Base-by-base conservation (phyloP, 2,113 vertebrate genomes). In the Poecile atricapillus region DNA sequence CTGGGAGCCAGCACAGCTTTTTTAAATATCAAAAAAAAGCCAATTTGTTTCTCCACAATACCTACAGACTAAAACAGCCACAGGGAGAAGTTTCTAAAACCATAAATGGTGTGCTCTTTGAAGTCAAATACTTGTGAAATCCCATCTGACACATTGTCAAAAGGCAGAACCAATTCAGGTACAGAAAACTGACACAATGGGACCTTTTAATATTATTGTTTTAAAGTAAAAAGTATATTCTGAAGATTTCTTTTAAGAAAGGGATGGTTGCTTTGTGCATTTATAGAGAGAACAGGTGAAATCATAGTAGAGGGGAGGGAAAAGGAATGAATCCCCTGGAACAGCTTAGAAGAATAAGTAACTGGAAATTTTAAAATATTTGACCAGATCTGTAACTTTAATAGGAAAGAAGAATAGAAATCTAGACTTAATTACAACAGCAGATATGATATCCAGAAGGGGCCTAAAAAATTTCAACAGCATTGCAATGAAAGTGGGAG, bases 101-200 rank as follows among this genome's bases (percentile, higher is more conserved):
- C 17, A 44, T 63, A 92, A 90, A 77, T 37, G n/a, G 31, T 55
- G 21, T 4, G 5, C 16, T 80, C 75, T 73, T 83, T 73, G 35
- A 91, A 94, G 71, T 31, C 63, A 94, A 87, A 35, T 14, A 67
- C 59, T 88, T 95, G 59, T 77, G 67, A 95, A 96, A 94, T 80
- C 56, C 71, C 63, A 74, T 7, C 50, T 79, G 63, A 94, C 92
- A 69, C n/a, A 88, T 3, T 1, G 1, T 82, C 84, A 90, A 85
- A 89, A 90, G 63, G 65, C 47, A 68, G 65, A 95, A 84, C 12
- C 49, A 69, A 58, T 43, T 69, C 84, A 82, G 41, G 58, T 59
- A 64, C 16, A 86, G 35, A 88, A 85, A 90, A 46, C 4, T 21
- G 59, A 88, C 46, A 33, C 23, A 33, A 46, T 13, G 16, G 39